phyloP scores from a whole-genome alignment of 2,113 vertebrate species.

The Telmatochromis sp. region DNA sequence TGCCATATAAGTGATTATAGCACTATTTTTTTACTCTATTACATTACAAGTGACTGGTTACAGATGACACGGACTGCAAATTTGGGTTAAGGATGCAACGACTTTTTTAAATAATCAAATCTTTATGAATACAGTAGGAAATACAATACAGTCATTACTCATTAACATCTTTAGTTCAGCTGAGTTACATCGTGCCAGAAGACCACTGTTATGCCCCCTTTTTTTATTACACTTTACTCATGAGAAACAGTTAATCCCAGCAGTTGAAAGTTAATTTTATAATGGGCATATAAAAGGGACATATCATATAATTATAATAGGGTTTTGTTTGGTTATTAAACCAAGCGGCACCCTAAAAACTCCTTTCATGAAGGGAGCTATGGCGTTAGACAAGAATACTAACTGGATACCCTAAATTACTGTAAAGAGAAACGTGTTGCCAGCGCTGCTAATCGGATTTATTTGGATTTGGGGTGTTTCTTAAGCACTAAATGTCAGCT shows the following conservation, averaged over 20 bases:
- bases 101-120: not conserved
- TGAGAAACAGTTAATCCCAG: not conserved
- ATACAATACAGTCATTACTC: not conserved
- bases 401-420: not conserved
- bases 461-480: not conserved
- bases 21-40: not conserved
- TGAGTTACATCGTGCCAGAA: not conserved
- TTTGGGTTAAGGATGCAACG: not conserved
- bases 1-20: not conserved
- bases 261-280: not conserved
- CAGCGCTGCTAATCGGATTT: constrained; percentile 9
- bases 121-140: not conserved
- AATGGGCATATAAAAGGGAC: not conserved
- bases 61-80: not conserved
- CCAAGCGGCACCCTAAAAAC: not conserved
- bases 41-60: not conserved
- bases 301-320: not conserved
- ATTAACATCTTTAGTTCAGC: not conserved
- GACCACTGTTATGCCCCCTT: not conserved
- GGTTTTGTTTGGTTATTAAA: not conserved
- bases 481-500: not conserved
- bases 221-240: not conserved
- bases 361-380: not conserved
- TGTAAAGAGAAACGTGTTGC: not conserved
- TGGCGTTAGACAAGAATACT: not conserved